A percentile compares a stretch with the other conserved stretches of the same genome.
Conservation (phyloP, 2,797 vertebrate genomes). For the Craterocephalus amniculus region DNA sequence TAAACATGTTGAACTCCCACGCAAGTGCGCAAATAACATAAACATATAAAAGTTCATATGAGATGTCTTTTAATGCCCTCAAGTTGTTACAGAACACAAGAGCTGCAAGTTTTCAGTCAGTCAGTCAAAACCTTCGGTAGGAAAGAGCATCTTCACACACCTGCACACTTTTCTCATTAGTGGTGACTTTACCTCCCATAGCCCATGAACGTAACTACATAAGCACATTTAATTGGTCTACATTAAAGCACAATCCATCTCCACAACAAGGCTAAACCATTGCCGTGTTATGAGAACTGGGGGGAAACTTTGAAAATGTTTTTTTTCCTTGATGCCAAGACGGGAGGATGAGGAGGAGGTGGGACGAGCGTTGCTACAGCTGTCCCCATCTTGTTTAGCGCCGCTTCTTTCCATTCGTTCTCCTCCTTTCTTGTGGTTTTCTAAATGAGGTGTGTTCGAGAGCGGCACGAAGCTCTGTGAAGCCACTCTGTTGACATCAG, state of each 20-base stretch:
- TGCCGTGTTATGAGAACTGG: conserved; percentile 54
- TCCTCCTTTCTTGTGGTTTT: conserved; percentile 78
- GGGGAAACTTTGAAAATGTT: conserved; percentile 72
- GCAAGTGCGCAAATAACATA: background rate
- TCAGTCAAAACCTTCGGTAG: conserved; percentile 50
- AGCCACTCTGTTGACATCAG: conserved; percentile 86
- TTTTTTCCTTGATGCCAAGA: conserved; percentile 64
- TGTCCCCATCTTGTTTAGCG: conserved; percentile 75
- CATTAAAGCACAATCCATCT: conserved; percentile 64
- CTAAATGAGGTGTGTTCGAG: conserved; percentile 79
- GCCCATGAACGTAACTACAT: conserved; percentile 44
- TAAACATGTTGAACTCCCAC: conserved; percentile 1
- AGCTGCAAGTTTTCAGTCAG: conserved; percentile 51
- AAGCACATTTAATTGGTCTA: conserved; percentile 73
- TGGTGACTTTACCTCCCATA: conserved; percentile 48
- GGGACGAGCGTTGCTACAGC: conserved; percentile 54
- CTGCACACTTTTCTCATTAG: conserved; percentile 44
- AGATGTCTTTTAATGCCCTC: conserved; percentile 28
- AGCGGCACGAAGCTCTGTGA: conserved; percentile 74
- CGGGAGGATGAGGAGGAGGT: conserved; percentile 51
- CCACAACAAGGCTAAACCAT: conserved; percentile 41
- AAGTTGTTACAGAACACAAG: conserved; percentile 45
- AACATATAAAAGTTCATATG: conserved; percentile 34
- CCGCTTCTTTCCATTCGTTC: conserved; percentile 55
- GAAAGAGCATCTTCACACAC: conserved; percentile 32